phyloP scores from a whole-genome alignment of 2,797 vertebrate species.

The Picus viridis region DNA sequence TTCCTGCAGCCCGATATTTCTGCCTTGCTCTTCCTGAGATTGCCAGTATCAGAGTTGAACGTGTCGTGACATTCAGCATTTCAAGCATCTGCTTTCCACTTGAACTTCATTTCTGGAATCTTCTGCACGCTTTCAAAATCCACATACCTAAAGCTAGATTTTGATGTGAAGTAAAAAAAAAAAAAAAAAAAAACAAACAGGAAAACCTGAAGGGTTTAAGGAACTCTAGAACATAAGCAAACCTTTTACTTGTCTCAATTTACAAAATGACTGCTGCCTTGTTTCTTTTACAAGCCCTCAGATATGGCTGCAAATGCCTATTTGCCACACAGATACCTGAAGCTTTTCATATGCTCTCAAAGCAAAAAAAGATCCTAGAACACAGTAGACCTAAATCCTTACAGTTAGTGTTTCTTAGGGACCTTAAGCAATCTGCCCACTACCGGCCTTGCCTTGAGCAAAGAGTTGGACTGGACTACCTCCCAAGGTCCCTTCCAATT shows the following conservation, averaged over 20 bases:
- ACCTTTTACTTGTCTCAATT: not conserved
- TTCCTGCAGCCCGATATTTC: not conserved
- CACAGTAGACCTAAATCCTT: not conserved
- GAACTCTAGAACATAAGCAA: not conserved
- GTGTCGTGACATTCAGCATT: not conserved
- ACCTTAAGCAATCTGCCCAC: not conserved
- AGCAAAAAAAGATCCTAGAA: not conserved
- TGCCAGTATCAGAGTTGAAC: not conserved
- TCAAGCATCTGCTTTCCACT: not conserved
- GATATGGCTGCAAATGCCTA: not conserved
- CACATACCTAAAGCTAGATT: not conserved
- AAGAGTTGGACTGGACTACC: not conserved
- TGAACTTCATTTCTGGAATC: conserved; percentile 24
- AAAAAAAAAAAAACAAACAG: not conserved
- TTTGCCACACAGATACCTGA: not conserved
- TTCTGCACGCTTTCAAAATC: not conserved
- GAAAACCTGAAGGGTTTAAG: not conserved
- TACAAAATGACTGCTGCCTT: not conserved
- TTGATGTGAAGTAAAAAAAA: not conserved
- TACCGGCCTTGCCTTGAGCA: not conserved
- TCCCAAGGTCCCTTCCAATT: not conserved
- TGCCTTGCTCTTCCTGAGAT: not conserved
- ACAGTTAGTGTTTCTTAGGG: not conserved
- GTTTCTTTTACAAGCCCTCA: not conserved
- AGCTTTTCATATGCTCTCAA: not conserved